These are phyloP conservation scores for Synergus gifuensis DNA, from an alignment of 2,888 invertebrate genomes.

Conservation along the genomic window DNA sequence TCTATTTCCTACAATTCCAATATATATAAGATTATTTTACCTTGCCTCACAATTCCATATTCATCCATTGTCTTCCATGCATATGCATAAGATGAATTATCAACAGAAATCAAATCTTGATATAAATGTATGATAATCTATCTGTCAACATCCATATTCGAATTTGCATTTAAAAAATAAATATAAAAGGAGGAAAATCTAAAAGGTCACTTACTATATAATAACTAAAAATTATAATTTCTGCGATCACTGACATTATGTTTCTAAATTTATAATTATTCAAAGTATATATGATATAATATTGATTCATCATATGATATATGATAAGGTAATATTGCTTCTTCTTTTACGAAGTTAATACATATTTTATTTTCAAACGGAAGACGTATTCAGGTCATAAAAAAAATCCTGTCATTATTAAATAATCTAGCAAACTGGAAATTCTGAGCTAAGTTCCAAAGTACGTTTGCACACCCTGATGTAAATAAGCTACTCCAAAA, in stretches of 20 bases:
- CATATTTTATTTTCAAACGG: too few species aligned
- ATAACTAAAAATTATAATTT: neutral
- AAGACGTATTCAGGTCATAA: too few species aligned
- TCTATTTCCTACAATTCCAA: constrained; percentile 4
- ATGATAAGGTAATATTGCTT: too few species aligned
- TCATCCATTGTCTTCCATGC: constrained; percentile 21
- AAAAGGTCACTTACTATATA: constrained; percentile 14
- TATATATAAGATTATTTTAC: neutral
- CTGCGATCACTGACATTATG: neutral
- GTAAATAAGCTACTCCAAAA: too few species aligned
- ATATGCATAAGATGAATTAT: constrained; percentile 18
- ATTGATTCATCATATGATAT: too few species aligned
- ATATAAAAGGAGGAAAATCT: neutral
- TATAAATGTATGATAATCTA: constrained; percentile 26
- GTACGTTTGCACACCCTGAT: too few species aligned
- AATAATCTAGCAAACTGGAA: too few species aligned
- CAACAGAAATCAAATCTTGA: constrained; percentile 8
- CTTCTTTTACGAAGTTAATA: too few species aligned
- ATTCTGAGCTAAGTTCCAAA: too few species aligned
- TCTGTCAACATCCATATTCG: neutral
- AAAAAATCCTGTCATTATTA: too few species aligned
- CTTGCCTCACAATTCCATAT: neutral
- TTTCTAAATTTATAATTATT: neutral
- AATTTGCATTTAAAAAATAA: constrained; percentile 2
- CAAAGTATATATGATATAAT: too few species aligned